phyloP scores from a whole-genome alignment of 1,140 invertebrate species.

The Triops cancriformis region DNA sequence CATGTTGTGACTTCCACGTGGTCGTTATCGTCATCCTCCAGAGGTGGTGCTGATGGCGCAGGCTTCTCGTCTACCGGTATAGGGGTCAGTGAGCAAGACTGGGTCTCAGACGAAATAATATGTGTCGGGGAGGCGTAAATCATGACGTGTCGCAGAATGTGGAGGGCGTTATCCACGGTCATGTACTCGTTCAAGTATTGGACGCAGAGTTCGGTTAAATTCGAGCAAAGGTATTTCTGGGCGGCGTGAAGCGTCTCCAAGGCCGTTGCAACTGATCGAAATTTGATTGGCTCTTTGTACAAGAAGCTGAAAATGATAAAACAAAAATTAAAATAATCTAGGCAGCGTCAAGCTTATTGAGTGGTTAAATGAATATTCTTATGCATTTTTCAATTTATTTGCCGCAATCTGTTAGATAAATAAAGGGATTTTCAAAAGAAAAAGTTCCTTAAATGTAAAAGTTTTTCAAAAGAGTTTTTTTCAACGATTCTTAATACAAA shows the following conservation, averaged over 20 bases:
- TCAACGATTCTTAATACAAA: no score
- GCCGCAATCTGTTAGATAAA: no score
- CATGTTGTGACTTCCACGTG: neutral
- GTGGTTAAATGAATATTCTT: slow-evolving; percentile 28
- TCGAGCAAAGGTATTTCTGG: slow-evolving; percentile 56
- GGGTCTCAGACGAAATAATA: neutral
- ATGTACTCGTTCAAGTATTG: slow-evolving; percentile 47
- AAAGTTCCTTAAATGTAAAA: no score
- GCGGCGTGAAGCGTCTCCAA: slow-evolving; percentile 55
- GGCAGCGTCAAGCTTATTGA: slow-evolving; percentile 29
- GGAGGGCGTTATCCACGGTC: slow-evolving; percentile 42
- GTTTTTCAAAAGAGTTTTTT: no score
- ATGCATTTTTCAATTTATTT: no score
- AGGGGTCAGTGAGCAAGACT: slow-evolving; percentile 24
- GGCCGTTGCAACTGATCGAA: slow-evolving; percentile 54
- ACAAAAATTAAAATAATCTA: slow-evolving; percentile 26
- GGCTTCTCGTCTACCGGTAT: slow-evolving; percentile 28
- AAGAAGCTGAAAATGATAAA: slow-evolving; percentile 43
- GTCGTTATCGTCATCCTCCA: slow-evolving; percentile 16
- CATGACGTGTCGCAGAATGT: slow-evolving; percentile 43
- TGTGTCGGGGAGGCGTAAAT: slow-evolving; percentile 35
- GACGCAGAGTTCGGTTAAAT: slow-evolving; percentile 51
- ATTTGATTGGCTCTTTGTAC: slow-evolving; percentile 50
- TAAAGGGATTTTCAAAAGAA: no score
- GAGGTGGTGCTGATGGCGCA: slow-evolving; percentile 31